Conservation (phyloP, 2,797 vertebrate genomes). For the Setipinna tenuifilis region DNA sequence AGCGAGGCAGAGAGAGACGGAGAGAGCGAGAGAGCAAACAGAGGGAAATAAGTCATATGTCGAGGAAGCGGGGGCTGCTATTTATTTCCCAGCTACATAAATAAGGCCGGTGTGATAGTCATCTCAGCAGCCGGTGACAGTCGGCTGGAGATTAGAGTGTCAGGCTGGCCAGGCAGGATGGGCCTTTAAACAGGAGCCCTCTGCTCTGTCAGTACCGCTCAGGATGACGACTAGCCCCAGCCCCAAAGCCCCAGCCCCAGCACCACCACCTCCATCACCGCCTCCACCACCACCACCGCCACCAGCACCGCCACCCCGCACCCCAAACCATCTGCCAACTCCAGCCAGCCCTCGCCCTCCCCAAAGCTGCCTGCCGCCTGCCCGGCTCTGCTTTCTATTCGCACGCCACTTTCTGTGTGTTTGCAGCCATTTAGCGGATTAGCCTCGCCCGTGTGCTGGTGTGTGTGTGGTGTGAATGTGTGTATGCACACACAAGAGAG, state of each 20-base stretch:
- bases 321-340: background rate
- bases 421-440: background rate
- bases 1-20: background rate
- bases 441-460: background rate
- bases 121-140: conserved; percentile 41
- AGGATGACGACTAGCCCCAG: background rate
- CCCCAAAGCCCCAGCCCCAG: background rate
- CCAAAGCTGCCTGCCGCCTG: background rate
- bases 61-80: background rate
- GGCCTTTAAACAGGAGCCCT: conserved; percentile 23
- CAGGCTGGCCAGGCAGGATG: conserved; percentile 23
- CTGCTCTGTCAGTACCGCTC: conserved; percentile 18
- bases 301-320: background rate
- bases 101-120: conserved; percentile 38
- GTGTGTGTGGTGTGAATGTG: no score
- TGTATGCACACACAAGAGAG: no score
- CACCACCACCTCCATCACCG: background rate
- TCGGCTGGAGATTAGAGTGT: conserved; percentile 42
- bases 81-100: conserved; percentile 47
- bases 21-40: background rate
- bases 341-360: background rate
- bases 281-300: background rate
- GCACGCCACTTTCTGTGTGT: background rate
- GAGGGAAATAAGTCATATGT: conserved; percentile 34
- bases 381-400: background rate